These are phyloP conservation scores for Nyctalus aviator DNA, from an alignment of 2,797 vertebrate genomes.

Conservation along the genomic window DNA sequence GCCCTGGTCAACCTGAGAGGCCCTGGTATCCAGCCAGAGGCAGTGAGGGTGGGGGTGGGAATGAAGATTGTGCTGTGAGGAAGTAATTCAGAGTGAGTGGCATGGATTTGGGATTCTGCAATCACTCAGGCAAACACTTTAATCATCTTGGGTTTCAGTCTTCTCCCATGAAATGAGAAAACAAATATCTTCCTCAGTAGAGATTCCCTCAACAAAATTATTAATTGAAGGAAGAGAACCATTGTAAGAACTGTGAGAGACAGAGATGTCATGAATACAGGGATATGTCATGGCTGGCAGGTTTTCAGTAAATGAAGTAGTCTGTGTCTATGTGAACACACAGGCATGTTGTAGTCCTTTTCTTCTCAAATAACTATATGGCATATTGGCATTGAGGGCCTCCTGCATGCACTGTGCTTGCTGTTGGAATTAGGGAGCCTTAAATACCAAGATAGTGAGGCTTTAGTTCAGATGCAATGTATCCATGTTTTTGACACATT, in stretches of 20 bases:
- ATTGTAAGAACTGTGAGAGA: neutral
- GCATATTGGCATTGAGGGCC: neutral
- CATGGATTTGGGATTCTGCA: neutral
- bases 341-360: neutral
- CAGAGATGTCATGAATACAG: neutral
- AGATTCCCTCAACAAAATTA: neutral
- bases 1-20: neutral
- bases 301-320: neutral
- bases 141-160: neutral
- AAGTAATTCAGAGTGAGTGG: neutral
- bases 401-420: neutral
- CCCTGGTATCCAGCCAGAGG: no score
- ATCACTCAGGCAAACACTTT: neutral
- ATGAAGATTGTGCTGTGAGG: fast-evolving
- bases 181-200: neutral
- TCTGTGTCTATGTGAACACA: no score
- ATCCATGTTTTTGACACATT: neutral
- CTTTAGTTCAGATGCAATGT: neutral
- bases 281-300: neutral
- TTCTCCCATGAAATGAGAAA: neutral
- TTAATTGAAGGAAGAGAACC: neutral
- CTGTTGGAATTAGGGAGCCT: neutral
- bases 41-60: fast-evolving
- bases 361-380: neutral
- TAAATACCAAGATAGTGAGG: neutral